Evolutionary conservation across 2,888 invertebrate genomes (phyloP).

Genomic region (Eristalinus aeneus): DNA sequence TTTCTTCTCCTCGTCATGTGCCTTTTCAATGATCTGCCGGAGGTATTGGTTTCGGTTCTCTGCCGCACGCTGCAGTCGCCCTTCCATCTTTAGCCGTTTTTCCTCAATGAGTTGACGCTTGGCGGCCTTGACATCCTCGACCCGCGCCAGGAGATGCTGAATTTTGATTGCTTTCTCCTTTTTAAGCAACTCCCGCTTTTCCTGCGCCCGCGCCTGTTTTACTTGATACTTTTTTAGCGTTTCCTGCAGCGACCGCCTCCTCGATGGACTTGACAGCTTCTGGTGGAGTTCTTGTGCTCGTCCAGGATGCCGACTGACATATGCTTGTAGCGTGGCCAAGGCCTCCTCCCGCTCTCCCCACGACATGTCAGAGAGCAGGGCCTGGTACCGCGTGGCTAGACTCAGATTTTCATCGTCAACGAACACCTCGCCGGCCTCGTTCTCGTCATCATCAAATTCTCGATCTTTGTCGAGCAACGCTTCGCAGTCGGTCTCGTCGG

Average conservation of each 20-base stretch:
- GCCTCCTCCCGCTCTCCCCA: slow-evolving; percentile 94
- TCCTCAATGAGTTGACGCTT: slow-evolving; percentile 93
- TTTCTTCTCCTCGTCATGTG: slow-evolving; percentile 98
- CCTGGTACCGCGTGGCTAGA: slow-evolving; percentile 87
- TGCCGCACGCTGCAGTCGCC: slow-evolving; percentile 90
- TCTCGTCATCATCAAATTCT: slow-evolving; percentile 74
- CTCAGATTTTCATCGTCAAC: slow-evolving; percentile 81
- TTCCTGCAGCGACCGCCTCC: slow-evolving; percentile 92
- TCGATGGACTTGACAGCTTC: slow-evolving; percentile 94
- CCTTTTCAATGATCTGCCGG: slow-evolving; percentile 93
- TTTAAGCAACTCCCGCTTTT: slow-evolving; percentile 90
- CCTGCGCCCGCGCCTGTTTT: slow-evolving; percentile 95
- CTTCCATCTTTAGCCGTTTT: slow-evolving; percentile 88
- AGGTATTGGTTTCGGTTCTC: slow-evolving; percentile 93
- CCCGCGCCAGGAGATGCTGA: slow-evolving; percentile 91
- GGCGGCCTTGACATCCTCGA: slow-evolving; percentile 91
- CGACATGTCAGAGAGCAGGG: slow-evolving; percentile 87
- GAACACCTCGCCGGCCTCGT: slow-evolving; percentile 76
- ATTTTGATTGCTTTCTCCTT: slow-evolving; percentile 92
- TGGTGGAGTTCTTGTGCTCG: slow-evolving; percentile 95
- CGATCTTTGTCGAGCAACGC: slow-evolving; percentile 77
- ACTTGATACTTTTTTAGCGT: slow-evolving; percentile 90
- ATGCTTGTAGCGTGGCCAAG: slow-evolving; percentile 87
- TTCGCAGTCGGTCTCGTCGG: slow-evolving; percentile 85
- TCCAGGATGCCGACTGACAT: slow-evolving; percentile 94